These are phyloP conservation scores for Drosophila lacertosa DNA, from an alignment of 1,140 invertebrate genomes.

Conservation along the genomic window DNA sequence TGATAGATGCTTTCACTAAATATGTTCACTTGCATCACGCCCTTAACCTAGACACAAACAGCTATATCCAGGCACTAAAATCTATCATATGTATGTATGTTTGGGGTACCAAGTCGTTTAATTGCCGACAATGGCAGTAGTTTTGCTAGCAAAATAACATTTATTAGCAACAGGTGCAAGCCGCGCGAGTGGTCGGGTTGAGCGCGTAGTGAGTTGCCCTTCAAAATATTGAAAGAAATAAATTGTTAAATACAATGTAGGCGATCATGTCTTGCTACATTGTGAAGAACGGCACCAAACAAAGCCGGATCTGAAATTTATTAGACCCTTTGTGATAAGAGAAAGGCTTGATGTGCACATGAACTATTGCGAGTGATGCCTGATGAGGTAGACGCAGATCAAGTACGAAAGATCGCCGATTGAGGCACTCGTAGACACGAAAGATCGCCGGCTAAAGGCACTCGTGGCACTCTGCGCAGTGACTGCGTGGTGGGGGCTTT, in stretches of 20 bases:
- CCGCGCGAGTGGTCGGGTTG: neutral
- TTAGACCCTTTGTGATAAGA: neutral
- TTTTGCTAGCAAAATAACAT: constrained; percentile 4
- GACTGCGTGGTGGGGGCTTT: constrained; percentile 14
- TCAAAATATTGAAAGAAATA: neutral
- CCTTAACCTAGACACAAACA: no score
- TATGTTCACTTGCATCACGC: no score
- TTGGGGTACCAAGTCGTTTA: constrained; percentile 1
- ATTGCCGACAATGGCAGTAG: no score
- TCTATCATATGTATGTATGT: no score
- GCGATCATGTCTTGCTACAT: no score
- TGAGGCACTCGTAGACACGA: no score
- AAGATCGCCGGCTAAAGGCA: no score
- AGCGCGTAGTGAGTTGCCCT: no score
- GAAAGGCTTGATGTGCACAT: constrained; percentile 10
- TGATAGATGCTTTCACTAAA: no score
- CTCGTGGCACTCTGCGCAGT: constrained; percentile 14
- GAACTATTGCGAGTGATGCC: neutral
- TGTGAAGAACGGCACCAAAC: constrained; percentile 14
- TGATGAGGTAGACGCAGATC: constrained; percentile 9
- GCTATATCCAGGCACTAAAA: no score
- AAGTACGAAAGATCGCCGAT: no score
- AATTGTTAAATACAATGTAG: no score
- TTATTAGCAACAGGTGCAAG: constrained; percentile 12
- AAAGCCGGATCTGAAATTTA: constrained; percentile 7